Base-by-base conservation (phyloP, 2,888 invertebrate species). In the Zelleria hepariella region DNA sequence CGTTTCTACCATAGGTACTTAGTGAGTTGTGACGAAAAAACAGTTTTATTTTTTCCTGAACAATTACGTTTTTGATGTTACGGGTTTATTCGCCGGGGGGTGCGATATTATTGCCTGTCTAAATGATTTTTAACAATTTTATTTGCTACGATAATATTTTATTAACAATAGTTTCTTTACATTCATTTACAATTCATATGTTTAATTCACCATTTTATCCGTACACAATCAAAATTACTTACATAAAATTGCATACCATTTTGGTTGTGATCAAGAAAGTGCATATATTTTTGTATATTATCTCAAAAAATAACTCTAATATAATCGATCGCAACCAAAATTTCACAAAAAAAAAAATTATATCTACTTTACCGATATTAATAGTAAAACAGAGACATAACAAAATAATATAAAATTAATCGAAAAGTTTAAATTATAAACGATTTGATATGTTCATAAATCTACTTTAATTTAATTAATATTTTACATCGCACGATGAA, bases 311-410 rank as follows among this genome's bases (percentile, higher is more conserved):
- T 63, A 66, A 59, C 58, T 57, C 55, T 65, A 75, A 72, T 64
- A n/a, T 67, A 70, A 77, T 86, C 85, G 85, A 86, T 86, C 86
- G 78, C 85, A 84, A 77, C 86, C 86, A 85, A 85, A 84, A 81
- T 73, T 66, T 62, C 63, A 63, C 59, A 58, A 61, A 61, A 61
- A 58, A 57, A 66, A 59, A 64, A 63, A 64, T 49, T 10, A 51
- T 49, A 58, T n/a, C 6, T 26, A 26, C 21, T 58, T 2, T 21
- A 18, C 20, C 47, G n/a, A 8, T 47, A 47, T 10, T 24, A 52
- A 21, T 23, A 24, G 23, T 52, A 24, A 54, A 52, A 42, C 51
- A n/a, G n/a, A n/a, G n/a, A n/a, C 57, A 60, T 42, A 57, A 42
- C 49, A 58, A 59, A 60, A 55, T 61, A 27, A 57, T 32, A 27